A percentile compares a stretch with the other conserved stretches of the same genome.
These are phyloP conservation scores for Drosophila mercatorum DNA, from an alignment of 2,888 invertebrate genomes.

Conservation along the genomic window DNA sequence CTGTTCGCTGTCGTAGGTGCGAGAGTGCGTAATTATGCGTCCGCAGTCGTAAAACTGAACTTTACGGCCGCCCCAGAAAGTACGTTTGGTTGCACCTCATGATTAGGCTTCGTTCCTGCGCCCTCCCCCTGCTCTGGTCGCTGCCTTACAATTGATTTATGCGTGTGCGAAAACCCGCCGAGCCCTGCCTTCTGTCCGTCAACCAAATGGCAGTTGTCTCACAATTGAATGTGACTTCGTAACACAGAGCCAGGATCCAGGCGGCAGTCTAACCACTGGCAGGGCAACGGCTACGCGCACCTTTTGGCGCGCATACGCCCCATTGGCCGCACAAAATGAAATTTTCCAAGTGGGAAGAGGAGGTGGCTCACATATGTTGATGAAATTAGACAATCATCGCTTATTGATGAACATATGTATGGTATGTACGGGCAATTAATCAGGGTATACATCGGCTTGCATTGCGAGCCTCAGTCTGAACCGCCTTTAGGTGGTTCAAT, in stretches of 20 bases:
- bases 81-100: constrained; percentile 39
- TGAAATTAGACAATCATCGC: not conserved
- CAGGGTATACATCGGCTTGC: not conserved
- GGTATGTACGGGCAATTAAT: too few relatives aligned
- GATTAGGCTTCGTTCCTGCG: constrained; percentile 18
- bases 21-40: constrained; percentile 71
- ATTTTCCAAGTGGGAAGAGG: not conserved
- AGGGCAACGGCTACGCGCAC: constrained; percentile 35
- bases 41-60: constrained; percentile 74
- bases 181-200: constrained; percentile 6
- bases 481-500: not conserved
- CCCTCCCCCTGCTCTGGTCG: not conserved
- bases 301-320: constrained; percentile 65
- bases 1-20: constrained; percentile 55
- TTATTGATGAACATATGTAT: too few relatives aligned
- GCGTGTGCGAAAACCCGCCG: constrained; percentile 63
- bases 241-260: constrained; percentile 29
- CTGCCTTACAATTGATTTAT: constrained; percentile 70
- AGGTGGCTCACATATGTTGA: not conserved
- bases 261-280: constrained; percentile 8
- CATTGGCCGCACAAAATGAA: constrained; percentile 31
- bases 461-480: too few relatives aligned
- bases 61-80: constrained; percentile 60
- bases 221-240: constrained; percentile 46
- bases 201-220: constrained; percentile 26